Evolutionary conservation across 2,888 invertebrate genomes (phyloP).

Genomic region (Acronicta psi): DNA sequence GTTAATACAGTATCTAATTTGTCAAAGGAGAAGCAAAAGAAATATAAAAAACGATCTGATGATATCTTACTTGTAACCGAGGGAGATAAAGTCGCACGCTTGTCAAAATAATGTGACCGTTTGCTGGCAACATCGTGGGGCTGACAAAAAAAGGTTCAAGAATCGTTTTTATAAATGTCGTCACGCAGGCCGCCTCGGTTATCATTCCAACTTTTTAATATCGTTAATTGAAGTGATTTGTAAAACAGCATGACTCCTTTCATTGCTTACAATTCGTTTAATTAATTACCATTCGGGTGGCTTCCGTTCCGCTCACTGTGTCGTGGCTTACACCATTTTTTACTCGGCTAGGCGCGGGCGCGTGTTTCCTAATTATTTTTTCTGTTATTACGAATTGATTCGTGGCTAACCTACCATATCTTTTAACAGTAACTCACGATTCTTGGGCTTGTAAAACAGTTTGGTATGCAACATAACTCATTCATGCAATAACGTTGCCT

Average conservation of each 20-base stretch:
- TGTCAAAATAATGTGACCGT: constrained; percentile 70
- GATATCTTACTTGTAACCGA: constrained; percentile 60
- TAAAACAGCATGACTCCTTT: constrained; percentile 89
- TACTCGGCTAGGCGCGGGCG: constrained; percentile 71
- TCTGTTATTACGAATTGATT: constrained; percentile 46
- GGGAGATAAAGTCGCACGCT: constrained; percentile 83
- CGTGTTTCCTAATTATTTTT: constrained; percentile 72
- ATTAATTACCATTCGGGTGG: constrained; percentile 87
- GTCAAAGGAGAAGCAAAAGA: constrained; percentile 45
- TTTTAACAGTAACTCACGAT: constrained; percentile 20
- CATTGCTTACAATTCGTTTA: constrained; percentile 88
- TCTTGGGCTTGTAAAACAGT: constrained; percentile 8
- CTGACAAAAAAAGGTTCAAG: constrained; percentile 62
- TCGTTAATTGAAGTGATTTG: constrained; percentile 89
- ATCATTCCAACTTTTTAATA: constrained; percentile 87
- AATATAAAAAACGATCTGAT: constrained; percentile 43
- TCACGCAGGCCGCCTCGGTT: constrained; percentile 78
- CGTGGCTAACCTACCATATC: constrained; percentile 24
- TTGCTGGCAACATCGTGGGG: constrained; percentile 59
- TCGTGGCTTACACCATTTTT: constrained; percentile 82
- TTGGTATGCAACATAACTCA: constrained; percentile 34
- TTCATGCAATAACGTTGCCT: constrained; percentile 22
- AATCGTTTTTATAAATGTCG: constrained; percentile 69
- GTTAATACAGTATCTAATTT: constrained; percentile 59
- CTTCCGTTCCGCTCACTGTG: constrained; percentile 83